These are phyloP conservation scores for Coregonus clupeaformis DNA, from an alignment of 2,113 vertebrate genomes.

Conservation along the genomic window DNA sequence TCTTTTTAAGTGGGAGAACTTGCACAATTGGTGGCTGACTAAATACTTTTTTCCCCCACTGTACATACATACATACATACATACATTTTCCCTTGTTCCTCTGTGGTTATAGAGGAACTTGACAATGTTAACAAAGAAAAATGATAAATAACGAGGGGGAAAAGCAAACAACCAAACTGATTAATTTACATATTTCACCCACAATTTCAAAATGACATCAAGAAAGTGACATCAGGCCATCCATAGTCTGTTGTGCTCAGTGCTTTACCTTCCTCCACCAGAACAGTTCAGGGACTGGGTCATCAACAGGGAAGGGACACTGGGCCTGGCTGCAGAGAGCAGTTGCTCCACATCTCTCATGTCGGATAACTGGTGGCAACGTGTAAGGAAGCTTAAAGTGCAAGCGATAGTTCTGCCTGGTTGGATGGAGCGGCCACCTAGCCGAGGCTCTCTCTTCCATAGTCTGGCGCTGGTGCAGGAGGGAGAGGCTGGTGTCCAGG, in stretches of 20 bases:
- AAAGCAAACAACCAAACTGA: not conserved
- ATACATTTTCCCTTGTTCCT: not conserved
- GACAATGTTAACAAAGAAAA: slow-evolving; percentile 2
- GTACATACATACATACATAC: not conserved
- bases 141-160: slow-evolving; percentile 43
- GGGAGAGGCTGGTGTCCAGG: slow-evolving; percentile 12
- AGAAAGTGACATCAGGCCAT: slow-evolving; percentile 1
- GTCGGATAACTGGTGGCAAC: slow-evolving; percentile 34
- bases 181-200: slow-evolving; percentile 11
- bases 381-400: slow-evolving; percentile 62
- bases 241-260: slow-evolving; percentile 18
- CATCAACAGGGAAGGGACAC: not conserved
- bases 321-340: not conserved
- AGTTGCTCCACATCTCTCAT: slow-evolving; percentile 1
- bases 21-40: too few species aligned
- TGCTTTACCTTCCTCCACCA: not conserved
- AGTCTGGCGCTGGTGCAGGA: not conserved
- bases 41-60: too few species aligned
- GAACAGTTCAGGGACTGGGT: not conserved
- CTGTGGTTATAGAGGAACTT: slow-evolving; percentile 19
- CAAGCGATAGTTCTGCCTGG: slow-evolving; percentile 48
- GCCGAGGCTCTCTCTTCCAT: slow-evolving; percentile 1
- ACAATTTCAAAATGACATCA: slow-evolving; percentile 1
- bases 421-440: not conserved
- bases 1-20: too few species aligned